Base-by-base conservation (phyloP, 1,140 invertebrate species). In the Drosophila nannoptera region DNA sequence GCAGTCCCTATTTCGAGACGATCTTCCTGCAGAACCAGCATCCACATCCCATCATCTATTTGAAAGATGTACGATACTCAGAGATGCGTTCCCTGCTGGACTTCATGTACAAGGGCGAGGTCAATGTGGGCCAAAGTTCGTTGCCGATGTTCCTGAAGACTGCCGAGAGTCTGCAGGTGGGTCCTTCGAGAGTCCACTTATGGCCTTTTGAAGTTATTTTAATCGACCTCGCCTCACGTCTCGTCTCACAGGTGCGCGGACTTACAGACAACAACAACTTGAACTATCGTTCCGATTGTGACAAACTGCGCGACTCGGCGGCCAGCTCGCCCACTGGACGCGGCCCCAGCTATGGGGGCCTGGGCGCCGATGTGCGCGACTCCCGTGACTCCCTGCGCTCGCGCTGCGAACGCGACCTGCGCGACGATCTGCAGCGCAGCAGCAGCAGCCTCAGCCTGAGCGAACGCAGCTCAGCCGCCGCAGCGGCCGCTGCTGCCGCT, bases 1-100 rank as follows among this genome's bases (percentile, higher is more conserved):
- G 96, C 91, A 97, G 96, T 91, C 95, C 96, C 58, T 98, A 97
- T 92, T 98, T 98, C 91, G 96, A 97, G 92, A 95, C 93, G 90
- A 94, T 98, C 90, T 97, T 98, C 90, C 92, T 97, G 78, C 94
- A 96, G 91, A 97, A 97, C 90, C 93, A 92, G 72, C 96, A 97
- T 91, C 95, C 96, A 88, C 96, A 97, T 91, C 96, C 96, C 48
- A 97, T 97, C 87, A 96, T 97, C 91, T 96, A 96, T 90, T 92
- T 97, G 84, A 96, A 95, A 93, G 95, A 96, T 93, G 95, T 97
- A 81, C 93, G 95, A 90, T 94, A 94, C 88, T 93, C 93, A 78
- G 95, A 96, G 91, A 95, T 97, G 92, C 95, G 95, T 90, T 95
- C 95, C 46, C 91, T 96, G 78, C 91, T 96, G 82, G 94, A 96